A percentile compares a stretch with the other conserved stretches of the same genome.
These are phyloP conservation scores for Meriones psammophilus DNA, from an alignment of 2,797 vertebrate species.

Conservation along the genomic window DNA sequence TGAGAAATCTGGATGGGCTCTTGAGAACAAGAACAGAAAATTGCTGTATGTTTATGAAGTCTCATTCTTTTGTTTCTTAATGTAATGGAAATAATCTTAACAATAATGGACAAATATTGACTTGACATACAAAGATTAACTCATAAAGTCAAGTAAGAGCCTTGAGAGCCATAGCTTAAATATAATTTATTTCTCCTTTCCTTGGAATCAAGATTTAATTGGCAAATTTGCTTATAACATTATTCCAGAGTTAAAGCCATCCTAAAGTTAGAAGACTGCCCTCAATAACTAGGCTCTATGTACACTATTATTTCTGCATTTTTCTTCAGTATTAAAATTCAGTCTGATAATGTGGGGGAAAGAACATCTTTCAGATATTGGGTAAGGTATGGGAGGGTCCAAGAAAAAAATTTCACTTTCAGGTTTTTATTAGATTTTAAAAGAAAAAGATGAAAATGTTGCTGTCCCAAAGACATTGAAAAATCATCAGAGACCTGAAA, in stretches of 20 bases:
- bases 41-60: neutral
- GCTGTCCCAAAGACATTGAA: neutral
- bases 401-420: neutral
- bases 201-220: slow-evolving; percentile 71
- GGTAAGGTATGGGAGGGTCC: neutral
- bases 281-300: slow-evolving; percentile 24
- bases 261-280: slow-evolving; percentile 14
- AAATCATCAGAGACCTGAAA: neutral
- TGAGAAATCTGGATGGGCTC: neutral
- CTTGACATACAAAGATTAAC: slow-evolving; percentile 33
- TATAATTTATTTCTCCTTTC: slow-evolving; percentile 61
- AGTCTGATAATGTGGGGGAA: neutral
- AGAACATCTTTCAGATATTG: neutral
- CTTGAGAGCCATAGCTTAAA: slow-evolving; percentile 67
- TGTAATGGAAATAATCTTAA: slow-evolving; percentile 43
- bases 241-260: slow-evolving; percentile 38
- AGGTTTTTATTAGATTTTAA: slow-evolving; percentile 32
- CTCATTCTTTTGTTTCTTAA: slow-evolving; percentile 2
- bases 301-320: neutral
- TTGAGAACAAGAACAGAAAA: slow-evolving; percentile 32
- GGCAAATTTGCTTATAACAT: slow-evolving; percentile 55
- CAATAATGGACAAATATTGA: slow-evolving; percentile 36
- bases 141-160: slow-evolving; percentile 58
- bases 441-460: neutral
- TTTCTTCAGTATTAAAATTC: slow-evolving; percentile 18